Percentiles rank a stretch among this genome's conserved stretches.
These are phyloP conservation scores for Nicator chloris DNA, from an alignment of 2,113 vertebrate genomes.

Conservation along the genomic window DNA sequence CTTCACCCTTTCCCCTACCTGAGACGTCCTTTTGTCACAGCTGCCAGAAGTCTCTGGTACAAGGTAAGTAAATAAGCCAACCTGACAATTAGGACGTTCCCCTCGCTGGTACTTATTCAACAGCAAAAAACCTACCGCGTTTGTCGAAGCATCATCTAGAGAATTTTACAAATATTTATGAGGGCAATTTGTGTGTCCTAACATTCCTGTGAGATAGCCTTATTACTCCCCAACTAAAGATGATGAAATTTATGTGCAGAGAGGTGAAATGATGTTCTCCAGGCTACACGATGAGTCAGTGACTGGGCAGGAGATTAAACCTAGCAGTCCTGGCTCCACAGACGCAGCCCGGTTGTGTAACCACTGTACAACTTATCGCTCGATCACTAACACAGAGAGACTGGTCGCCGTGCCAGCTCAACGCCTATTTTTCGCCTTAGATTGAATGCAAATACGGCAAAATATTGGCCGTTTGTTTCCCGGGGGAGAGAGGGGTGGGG, in stretches of 20 bases:
- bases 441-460: neutral
- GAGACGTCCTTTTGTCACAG: neutral
- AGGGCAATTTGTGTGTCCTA: neutral
- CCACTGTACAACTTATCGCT: neutral
- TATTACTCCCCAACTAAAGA: neutral
- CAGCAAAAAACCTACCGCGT: neutral
- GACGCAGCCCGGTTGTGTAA: slow-evolving; percentile 20
- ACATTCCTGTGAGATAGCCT: neutral
- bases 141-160: neutral
- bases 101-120: neutral
- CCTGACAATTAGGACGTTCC: slow-evolving; percentile 3
- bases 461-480: neutral
- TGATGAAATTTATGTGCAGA: neutral
- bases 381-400: neutral
- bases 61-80: slow-evolving; percentile 8
- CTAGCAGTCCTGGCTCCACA: neutral
- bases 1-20: neutral
- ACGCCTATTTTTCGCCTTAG: neutral
- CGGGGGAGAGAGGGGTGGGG: neutral
- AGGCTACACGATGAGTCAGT: neutral
- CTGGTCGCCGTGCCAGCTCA: neutral
- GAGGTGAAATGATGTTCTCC: neutral
- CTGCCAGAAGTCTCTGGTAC: neutral
- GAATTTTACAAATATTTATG: slow-evolving; percentile 12
- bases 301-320: slow-evolving; percentile 26